Conservation (phyloP, 2,113 vertebrate genomes). For the Gymnorhina tibicen region DNA sequence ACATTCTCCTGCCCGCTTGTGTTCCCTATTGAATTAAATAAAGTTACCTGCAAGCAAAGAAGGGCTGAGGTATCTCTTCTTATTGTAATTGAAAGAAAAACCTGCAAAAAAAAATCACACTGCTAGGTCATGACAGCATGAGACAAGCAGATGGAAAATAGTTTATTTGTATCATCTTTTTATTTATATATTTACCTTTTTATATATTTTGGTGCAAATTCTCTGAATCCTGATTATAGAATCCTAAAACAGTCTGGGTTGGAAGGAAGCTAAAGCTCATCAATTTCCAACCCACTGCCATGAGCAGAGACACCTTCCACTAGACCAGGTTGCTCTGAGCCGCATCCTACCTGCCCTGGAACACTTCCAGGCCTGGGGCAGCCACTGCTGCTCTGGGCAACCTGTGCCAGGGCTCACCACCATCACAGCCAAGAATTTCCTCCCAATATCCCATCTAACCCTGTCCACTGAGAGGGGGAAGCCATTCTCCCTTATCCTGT, state of each 20-base stretch:
- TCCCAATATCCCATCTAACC: not conserved
- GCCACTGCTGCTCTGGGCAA: not conserved
- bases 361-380: not conserved
- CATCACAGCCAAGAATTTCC: not conserved
- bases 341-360: rapidly evolving
- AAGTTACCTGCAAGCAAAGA: not conserved
- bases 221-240: not conserved
- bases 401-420: not conserved
- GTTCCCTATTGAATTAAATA: not conserved
- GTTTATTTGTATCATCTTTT: not conserved
- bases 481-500: not conserved
- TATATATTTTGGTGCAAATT: not conserved
- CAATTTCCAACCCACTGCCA: not conserved
- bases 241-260: not conserved
- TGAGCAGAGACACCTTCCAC: not conserved
- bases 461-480: not conserved
- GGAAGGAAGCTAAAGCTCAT: not conserved
- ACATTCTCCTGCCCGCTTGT: not conserved
- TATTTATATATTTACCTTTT: not conserved
- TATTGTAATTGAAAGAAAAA: not conserved
- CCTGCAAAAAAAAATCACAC: not conserved
- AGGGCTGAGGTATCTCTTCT: not conserved
- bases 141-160: not conserved
- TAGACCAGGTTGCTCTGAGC: not conserved
- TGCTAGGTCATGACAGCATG: not conserved